Evolutionary conservation across 2,888 invertebrate genomes (phyloP), one percentile per base, ranked within the genome.

Genomic region (Yponomeuta sedellus): DNA sequence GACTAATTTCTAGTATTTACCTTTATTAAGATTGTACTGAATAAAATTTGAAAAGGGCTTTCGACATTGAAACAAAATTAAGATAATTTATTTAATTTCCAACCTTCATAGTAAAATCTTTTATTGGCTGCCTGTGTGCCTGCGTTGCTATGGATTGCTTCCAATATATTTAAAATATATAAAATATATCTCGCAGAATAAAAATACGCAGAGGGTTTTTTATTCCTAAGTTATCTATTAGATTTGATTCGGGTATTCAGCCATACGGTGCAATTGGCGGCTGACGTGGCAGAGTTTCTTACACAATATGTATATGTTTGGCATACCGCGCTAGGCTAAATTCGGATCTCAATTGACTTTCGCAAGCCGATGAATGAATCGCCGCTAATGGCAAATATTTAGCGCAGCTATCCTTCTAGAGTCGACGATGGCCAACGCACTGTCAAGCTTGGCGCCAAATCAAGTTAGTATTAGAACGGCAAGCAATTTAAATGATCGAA

Each of bases 301-400:
- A 73, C 77, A 74, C 74, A 77, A 78, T 74, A 66, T 68, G 71
- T 71, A 70, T 72, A 73, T 73, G 76, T 72, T 74, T 73, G 82
- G 81, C 81, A 80, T 79, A 80, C 78, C 77, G 76, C 77, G 75
- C 80, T 83, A 83, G 77, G 78, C 83, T 83, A 85, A 84, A 86
- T 85, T 82, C 73, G 84, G 83, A 83, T 77, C 81, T 74, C 80
- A 84, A 86, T 85, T 83, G 82, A 85, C 83, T 85, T 82, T 86
- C 77, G 83, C 81, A 83, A 79, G 79, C 74, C 80, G 79, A 80
- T 83, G 80, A 83, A 84, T 83, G 80, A 80, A 83, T 78, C 73
- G 77, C 77, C 78, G 71, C 74, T 73, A 76, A 74, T 74, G 73
- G 76, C 75, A 76, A 78, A 74, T 71, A 72, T 70, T 69, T 72